A percentile compares a stretch with the other conserved stretches of the same genome.
phyloP scores from a whole-genome alignment of 2,113 vertebrate genomes.

The Telmatochromis sp. region DNA sequence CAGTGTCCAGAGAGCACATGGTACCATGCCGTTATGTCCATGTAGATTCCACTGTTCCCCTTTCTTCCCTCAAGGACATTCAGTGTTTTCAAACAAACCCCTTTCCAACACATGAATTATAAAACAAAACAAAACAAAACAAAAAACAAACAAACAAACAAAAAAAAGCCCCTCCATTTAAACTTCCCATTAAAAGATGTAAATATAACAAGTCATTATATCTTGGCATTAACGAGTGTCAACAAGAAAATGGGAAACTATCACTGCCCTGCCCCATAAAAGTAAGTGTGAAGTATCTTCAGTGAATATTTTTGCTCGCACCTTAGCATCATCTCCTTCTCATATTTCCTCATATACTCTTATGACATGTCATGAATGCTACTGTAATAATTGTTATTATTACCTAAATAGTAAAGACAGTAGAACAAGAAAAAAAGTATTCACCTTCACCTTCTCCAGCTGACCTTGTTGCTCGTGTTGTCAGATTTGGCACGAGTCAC shows the following conservation, averaged over 20 bases:
- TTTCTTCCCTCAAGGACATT: background rate
- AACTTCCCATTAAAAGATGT: background rate
- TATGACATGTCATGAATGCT: background rate
- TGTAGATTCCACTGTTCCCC: background rate
- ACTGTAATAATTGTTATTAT: background rate
- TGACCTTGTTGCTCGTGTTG: background rate
- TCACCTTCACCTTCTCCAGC: background rate
- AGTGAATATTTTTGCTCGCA: background rate
- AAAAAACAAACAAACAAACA: background rate
- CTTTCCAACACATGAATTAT: background rate
- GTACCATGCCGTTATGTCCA: background rate
- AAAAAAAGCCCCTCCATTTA: rapidly evolving
- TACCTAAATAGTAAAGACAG: background rate
- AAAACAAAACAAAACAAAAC: background rate
- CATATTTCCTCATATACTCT: background rate
- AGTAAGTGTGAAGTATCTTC: background rate
- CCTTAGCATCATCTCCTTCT: background rate
- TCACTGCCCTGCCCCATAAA: background rate
- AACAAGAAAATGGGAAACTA: background rate
- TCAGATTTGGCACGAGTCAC: background rate
- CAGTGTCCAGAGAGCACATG: background rate
- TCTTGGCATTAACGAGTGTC: background rate
- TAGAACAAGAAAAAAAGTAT: background rate
- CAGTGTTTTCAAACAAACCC: background rate
- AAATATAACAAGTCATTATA: background rate